phyloP scores from a whole-genome alignment of 2,888 invertebrate genomes.

The Piscicola geometra region DNA sequence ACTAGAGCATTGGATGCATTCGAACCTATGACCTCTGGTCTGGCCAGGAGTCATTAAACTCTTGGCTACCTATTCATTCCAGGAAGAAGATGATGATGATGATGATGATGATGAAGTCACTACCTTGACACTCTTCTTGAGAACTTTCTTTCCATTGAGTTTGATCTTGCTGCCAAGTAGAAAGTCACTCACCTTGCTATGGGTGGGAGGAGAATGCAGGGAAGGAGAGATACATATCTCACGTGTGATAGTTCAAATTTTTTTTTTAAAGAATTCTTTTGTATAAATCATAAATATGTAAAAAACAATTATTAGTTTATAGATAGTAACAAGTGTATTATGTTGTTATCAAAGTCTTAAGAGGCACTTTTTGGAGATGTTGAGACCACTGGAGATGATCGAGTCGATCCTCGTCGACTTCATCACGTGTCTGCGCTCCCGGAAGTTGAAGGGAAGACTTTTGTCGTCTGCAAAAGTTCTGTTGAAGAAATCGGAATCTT shows the following conservation, averaged over 20 bases:
- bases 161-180: slow-evolving; percentile 77
- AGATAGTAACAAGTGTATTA: too few relatives aligned
- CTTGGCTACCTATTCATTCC: too few relatives aligned
- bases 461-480: slow-evolving; percentile 47
- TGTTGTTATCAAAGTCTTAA: too few relatives aligned
- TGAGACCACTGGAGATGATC: slow-evolving; percentile 38
- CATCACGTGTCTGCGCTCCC: slow-evolving; percentile 64
- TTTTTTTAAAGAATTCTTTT: too few relatives aligned
- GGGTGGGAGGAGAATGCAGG: too few relatives aligned
- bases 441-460: slow-evolving; percentile 63
- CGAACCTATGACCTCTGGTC: too few relatives aligned
- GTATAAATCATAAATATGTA: too few relatives aligned
- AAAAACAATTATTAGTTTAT: too few relatives aligned
- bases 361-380: slow-evolving; percentile 31
- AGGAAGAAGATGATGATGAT: background rate
- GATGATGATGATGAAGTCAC: slow-evolving; percentile 10
- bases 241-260: too few relatives aligned
- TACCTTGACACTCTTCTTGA: slow-evolving; percentile 70
- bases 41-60: too few relatives aligned
- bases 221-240: too few relatives aligned
- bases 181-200: slow-evolving; percentile 71
- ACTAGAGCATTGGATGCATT: too few relatives aligned
- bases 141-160: slow-evolving; percentile 70
- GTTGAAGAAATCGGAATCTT: slow-evolving; percentile 27
- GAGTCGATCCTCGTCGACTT: slow-evolving; percentile 69